Evolutionary conservation across 2,113 vertebrate genomes (phyloP), one percentile per base, ranked within the genome.

Genomic region (Pedionomus torquatus): DNA sequence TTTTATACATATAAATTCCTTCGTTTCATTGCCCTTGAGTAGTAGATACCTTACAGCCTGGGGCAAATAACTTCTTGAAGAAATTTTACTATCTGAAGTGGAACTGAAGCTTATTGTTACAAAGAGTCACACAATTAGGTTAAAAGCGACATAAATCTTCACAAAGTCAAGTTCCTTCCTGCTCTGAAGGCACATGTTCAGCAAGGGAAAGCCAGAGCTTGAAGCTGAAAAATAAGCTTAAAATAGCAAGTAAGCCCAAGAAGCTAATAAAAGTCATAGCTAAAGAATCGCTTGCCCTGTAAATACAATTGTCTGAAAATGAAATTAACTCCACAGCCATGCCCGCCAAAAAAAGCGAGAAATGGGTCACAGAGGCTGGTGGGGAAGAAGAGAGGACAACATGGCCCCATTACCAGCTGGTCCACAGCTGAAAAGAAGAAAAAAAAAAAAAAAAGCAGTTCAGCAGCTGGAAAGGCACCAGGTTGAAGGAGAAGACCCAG

Each of bases 121-220:
- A 92, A 91, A 93, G 81, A 91, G 80, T 24, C 90, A 72, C 26
- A 41, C 89, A 97, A 97, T 93, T 55, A 76, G 61, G 39, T 97
- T 96, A 97, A 97, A 95, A 95, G 66, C 23, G 41, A 79, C 49
- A 89, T 96, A 89, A 95, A 89, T 92, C 94, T 97, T 89, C 87
- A 96, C 93, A 82, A 96, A 95, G 92, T 54, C 89, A 89, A 94
- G 86, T 89, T 92, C 83, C 96, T 97, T 97, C 95, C 96, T 95
- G 95, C 60, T 96, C 83, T 82, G n/a, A 81, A 79, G 9, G 57
- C 90, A 71, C 44, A 84, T 75, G 93, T 92, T 39, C 82, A 93
- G 55, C 83, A 75, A 54, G 28, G 72, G 69, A 94, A 91, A 75
- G 33, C 72, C 69, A 55, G 77, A 37, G 9, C 74, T 52, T 68